Percentiles rank a stretch among this genome's conserved stretches.
Conservation (phyloP, 2,113 vertebrate species). For the Naja naja region DNA sequence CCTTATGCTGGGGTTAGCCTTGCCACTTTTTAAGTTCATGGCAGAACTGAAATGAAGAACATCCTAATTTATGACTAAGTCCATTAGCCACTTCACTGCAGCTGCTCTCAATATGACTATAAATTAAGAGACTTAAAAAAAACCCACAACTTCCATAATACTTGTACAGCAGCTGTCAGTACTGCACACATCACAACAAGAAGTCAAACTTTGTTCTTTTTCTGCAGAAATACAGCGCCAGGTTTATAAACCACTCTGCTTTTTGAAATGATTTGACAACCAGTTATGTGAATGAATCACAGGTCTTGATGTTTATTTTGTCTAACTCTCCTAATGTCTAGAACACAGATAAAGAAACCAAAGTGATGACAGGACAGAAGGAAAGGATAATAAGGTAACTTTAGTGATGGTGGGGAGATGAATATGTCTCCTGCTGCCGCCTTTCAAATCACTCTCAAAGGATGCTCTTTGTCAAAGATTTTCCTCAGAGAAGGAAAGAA, state of each 20-base stretch:
- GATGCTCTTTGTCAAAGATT: not conserved
- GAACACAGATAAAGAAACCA: constrained; percentile 19
- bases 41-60: not conserved
- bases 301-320: constrained; percentile 7
- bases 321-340: constrained; percentile 8
- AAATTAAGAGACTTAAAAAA: not conserved
- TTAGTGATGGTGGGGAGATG: not conserved
- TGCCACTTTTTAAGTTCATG: not conserved
- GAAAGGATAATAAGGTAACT: not conserved
- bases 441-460: not conserved
- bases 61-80: not conserved
- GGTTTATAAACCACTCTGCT: not conserved
- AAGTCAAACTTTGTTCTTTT: not conserved
- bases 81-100: not conserved
- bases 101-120: not conserved
- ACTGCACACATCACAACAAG: not conserved
- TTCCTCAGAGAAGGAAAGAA: not conserved
- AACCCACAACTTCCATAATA: not conserved
- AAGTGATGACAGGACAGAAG: not conserved
- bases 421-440: not conserved
- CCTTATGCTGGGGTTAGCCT: not conserved
- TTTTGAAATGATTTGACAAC: constrained; percentile 4
- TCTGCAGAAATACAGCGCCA: not conserved
- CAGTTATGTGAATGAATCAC: constrained; percentile 13
- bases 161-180: not conserved